These are phyloP conservation scores for Drosophila dunni DNA, from an alignment of 1,140 invertebrate species.

Conservation along the genomic window DNA sequence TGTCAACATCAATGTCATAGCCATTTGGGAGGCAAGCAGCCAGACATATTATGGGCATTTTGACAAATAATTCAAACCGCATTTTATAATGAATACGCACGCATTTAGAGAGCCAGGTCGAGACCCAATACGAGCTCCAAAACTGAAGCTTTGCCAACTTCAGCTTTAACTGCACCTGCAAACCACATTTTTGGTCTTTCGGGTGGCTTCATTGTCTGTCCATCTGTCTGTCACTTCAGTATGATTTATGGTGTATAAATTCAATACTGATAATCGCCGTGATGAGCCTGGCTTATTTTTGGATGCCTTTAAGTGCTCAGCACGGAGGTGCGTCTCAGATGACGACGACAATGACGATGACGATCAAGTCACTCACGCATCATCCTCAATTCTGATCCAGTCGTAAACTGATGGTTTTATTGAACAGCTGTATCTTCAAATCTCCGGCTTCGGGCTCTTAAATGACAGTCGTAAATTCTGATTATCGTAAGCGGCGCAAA, in stretches of 20 bases:
- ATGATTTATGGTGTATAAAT: conserved; percentile 67
- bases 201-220: conserved; percentile 8
- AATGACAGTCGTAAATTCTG: conserved; percentile 61
- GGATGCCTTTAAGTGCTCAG: conserved; percentile 62
- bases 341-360: conserved; percentile 1
- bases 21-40: conserved; percentile 16
- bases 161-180: conserved; percentile 44
- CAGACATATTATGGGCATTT: conserved; percentile 55
- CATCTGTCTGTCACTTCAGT: conserved; percentile 4
- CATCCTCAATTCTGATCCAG: conserved; percentile 31
- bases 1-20: conserved; percentile 78
- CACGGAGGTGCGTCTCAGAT: conserved; percentile 29
- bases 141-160: conserved; percentile 6
- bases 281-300: conserved; percentile 75
- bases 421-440: conserved; percentile 28
- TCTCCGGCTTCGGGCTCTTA: conserved; percentile 54
- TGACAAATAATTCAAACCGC: conserved; percentile 80
- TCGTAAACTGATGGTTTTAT: conserved; percentile 74
- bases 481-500: conserved; percentile 27
- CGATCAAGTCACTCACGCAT: conserved; percentile 62
- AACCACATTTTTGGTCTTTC: neutral
- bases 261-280: conserved; percentile 64
- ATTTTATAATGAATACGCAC: conserved; percentile 74
- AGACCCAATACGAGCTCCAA: neutral
- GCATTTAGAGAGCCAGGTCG: conserved; percentile 4